These are phyloP conservation scores for Erynnis tages DNA, from an alignment of 2,888 invertebrate genomes.

Conservation along the genomic window DNA sequence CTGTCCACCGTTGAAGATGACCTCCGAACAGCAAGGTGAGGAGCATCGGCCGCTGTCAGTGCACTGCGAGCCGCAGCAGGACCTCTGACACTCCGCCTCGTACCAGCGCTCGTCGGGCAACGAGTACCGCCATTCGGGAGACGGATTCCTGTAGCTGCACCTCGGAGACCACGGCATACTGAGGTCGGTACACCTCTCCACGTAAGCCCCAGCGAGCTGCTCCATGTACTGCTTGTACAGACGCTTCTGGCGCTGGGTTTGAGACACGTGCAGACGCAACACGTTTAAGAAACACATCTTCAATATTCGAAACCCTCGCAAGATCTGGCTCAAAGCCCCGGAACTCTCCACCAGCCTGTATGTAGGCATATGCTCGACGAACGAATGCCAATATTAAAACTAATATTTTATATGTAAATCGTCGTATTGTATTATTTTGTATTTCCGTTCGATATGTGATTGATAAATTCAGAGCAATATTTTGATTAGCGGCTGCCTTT, in stretches of 20 bases:
- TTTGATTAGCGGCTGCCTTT: neutral
- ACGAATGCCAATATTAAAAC: neutral
- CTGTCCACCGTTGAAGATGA: slow-evolving; percentile 77
- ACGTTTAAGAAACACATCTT: slow-evolving; percentile 83
- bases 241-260: slow-evolving; percentile 74
- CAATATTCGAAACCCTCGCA: slow-evolving; percentile 41
- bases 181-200: slow-evolving; percentile 66
- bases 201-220: slow-evolving; percentile 71
- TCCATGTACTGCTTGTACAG: slow-evolving; percentile 77
- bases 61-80: slow-evolving; percentile 62
- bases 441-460: neutral
- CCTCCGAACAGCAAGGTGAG: slow-evolving; percentile 76
- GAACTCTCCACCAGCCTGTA: slow-evolving; percentile 56
- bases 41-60: slow-evolving; percentile 71
- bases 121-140: slow-evolving; percentile 65
- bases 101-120: slow-evolving; percentile 61
- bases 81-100: slow-evolving; percentile 54
- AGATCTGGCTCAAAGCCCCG: slow-evolving; percentile 44
- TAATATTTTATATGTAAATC: no score
- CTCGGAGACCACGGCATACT: slow-evolving; percentile 57
- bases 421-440: neutral
- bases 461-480: neutral
- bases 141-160: slow-evolving; percentile 45
- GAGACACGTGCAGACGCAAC: slow-evolving; percentile 77
- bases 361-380: slow-evolving; percentile 52